These are phyloP conservation scores for Tragulus kanchil DNA, from an alignment of 2,113 vertebrate species.

Conservation along the genomic window DNA sequence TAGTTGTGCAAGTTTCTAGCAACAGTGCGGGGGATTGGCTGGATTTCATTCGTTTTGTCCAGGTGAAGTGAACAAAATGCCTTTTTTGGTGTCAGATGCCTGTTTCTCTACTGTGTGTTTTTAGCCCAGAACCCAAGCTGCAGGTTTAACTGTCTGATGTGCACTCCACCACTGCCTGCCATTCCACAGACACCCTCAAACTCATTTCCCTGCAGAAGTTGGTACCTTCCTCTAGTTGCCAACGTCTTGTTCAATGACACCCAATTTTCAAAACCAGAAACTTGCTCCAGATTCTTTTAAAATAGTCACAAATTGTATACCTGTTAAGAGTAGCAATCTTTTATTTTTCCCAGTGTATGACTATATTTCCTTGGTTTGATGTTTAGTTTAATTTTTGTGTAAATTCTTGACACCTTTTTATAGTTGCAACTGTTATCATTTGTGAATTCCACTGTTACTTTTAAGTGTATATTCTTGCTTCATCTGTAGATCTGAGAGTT, in stretches of 20 bases:
- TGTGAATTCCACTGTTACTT: not conserved
- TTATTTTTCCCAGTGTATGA: not conserved
- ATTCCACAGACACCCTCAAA: not conserved
- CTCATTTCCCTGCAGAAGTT: not conserved
- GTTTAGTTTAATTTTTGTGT: not conserved
- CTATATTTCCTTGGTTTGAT: not conserved
- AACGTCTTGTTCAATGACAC: not conserved
- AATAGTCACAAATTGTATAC: not conserved
- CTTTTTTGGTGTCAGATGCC: not conserved
- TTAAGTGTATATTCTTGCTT: conserved; percentile 28
- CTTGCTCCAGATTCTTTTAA: not conserved
- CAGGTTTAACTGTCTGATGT: not conserved
- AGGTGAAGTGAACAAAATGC: not conserved
- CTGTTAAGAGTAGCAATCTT: not conserved
- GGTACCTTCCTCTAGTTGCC: not conserved
- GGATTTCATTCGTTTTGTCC: conserved; percentile 8
- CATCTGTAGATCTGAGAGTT: not conserved
- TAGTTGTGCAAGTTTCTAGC: not conserved
- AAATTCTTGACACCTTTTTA: not conserved
- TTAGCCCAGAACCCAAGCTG: not conserved
- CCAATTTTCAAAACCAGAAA: not conserved
- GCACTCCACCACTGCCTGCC: not conserved
- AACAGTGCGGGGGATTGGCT: not conserved
- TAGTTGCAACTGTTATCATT: not conserved
- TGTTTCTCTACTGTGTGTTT: not conserved